These are phyloP conservation scores for Lophura swinhoii DNA, from an alignment of 2,797 vertebrate genomes.

Conservation along the genomic window DNA sequence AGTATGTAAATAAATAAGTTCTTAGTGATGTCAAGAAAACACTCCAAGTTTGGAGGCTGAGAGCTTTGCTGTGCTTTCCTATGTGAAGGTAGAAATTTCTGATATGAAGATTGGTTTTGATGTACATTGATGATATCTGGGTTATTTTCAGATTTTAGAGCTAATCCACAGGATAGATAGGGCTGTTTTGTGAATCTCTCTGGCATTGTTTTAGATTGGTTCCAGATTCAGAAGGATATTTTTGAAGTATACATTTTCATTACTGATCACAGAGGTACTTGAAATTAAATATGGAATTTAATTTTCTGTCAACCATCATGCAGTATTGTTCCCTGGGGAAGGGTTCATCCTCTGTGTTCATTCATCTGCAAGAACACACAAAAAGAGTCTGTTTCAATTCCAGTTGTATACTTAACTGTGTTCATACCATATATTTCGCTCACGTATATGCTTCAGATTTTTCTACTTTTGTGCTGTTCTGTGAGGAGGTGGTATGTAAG, in stretches of 20 bases:
- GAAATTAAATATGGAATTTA: not conserved
- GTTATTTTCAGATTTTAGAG: not conserved
- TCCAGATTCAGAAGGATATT: not conserved
- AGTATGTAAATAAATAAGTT: not conserved
- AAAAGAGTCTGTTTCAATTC: not conserved
- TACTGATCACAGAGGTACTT: not conserved
- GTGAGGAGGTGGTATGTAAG: not conserved
- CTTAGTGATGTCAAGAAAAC: not conserved
- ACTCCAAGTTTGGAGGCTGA: rapidly evolving
- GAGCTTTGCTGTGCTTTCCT: not conserved
- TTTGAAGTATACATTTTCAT: not conserved
- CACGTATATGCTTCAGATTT: not conserved
- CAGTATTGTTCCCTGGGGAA: not conserved
- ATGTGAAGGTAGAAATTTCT: not conserved
- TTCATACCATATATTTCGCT: not conserved
- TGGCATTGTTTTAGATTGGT: not conserved
- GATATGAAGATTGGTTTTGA: not conserved
- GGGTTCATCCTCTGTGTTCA: not conserved
- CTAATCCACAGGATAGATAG: not conserved
- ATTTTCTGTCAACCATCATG: not conserved
- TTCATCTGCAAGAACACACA: rapidly evolving
- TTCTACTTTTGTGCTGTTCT: not conserved
- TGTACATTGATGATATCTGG: not conserved
- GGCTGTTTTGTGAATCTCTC: not conserved
- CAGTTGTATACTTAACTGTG: not conserved